Percentiles rank a stretch among this genome's conserved stretches.
phyloP scores from a whole-genome alignment of 2,888 invertebrate species.

The Synanthedon myopaeformis region DNA sequence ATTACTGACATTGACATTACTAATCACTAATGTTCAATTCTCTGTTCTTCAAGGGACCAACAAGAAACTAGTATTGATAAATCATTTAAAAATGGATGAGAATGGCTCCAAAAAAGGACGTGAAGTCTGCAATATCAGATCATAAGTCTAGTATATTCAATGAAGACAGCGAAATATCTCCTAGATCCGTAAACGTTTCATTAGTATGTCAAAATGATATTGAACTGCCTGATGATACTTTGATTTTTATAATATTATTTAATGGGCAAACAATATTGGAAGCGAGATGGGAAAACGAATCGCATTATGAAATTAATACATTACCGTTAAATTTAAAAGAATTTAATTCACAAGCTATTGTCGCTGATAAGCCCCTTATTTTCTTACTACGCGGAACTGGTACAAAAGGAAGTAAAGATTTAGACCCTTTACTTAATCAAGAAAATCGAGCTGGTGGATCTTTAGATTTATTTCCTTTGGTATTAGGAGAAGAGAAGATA shows the following conservation, averaged over 20 bases:
- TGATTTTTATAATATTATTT: constrained; percentile 26
- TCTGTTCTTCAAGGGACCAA: too few species aligned
- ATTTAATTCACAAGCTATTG: constrained; percentile 15
- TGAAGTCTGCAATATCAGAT: constrained; percentile 13
- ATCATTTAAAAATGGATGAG: too few species aligned
- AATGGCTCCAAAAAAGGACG: constrained; percentile 10
- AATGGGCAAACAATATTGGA: constrained; percentile 32
- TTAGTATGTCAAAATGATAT: constrained; percentile 26
- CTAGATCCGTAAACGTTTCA: constrained; percentile 21
- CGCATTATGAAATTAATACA: constrained; percentile 13
- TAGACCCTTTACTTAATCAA: constrained; percentile 34
- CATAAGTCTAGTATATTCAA: constrained; percentile 17
- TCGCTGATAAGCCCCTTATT: constrained; percentile 40
- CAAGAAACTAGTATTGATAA: too few species aligned
- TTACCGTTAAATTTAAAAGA: constrained; percentile 37
- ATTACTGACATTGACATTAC: too few species aligned
- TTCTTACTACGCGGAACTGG: constrained; percentile 32
- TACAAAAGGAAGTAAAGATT: constrained; percentile 34
- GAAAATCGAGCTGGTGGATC: constrained; percentile 51
- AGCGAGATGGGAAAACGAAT: constrained; percentile 29
- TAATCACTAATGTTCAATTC: too few species aligned
- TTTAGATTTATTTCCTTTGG: constrained; percentile 45
- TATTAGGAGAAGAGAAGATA: constrained; percentile 42
- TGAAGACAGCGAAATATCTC: constrained; percentile 18
- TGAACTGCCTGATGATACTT: constrained; percentile 27